These are phyloP conservation scores for Drosophila aldrichi DNA, from an alignment of 2,888 invertebrate species.

Conservation along the genomic window DNA sequence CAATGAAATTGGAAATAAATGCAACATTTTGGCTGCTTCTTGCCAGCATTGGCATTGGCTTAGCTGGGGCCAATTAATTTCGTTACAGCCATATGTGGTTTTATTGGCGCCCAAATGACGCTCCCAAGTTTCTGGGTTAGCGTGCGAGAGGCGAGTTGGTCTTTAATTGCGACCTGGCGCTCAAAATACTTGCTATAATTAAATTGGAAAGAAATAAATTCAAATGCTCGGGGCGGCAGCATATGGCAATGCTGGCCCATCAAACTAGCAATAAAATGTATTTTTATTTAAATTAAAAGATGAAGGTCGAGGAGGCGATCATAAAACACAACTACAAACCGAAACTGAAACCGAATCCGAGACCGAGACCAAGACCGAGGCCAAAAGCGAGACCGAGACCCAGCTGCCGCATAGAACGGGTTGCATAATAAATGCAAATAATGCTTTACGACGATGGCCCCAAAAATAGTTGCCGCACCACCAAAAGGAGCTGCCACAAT, in stretches of 20 bases:
- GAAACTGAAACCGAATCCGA: too few relatives aligned
- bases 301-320: constrained; percentile 54
- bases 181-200: constrained; percentile 36
- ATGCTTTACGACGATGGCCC: constrained; percentile 71
- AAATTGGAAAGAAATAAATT: constrained; percentile 46
- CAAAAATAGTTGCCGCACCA: constrained; percentile 5
- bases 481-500: neutral
- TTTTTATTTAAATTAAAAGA: constrained; percentile 69
- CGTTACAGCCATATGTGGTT: constrained; percentile 17
- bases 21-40: constrained; percentile 4
- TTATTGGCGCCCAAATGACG: constrained; percentile 23
- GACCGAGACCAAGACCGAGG: too few relatives aligned
- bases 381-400: neutral
- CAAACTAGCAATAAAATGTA: constrained; percentile 55
- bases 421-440: constrained; percentile 83
- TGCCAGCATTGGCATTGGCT: constrained; percentile 17
- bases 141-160: constrained; percentile 9
- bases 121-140: constrained; percentile 13
- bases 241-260: neutral
- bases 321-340: constrained; percentile 46
- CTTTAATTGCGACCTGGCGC: constrained; percentile 1
- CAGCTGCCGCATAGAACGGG: constrained; percentile 15
- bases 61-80: constrained; percentile 17
- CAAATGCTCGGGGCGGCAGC: constrained; percentile 24
- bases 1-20: constrained; percentile 18